Base-by-base conservation (phyloP, 1,140 invertebrate genomes). In the Stenopsyche tienmushanensis region DNA sequence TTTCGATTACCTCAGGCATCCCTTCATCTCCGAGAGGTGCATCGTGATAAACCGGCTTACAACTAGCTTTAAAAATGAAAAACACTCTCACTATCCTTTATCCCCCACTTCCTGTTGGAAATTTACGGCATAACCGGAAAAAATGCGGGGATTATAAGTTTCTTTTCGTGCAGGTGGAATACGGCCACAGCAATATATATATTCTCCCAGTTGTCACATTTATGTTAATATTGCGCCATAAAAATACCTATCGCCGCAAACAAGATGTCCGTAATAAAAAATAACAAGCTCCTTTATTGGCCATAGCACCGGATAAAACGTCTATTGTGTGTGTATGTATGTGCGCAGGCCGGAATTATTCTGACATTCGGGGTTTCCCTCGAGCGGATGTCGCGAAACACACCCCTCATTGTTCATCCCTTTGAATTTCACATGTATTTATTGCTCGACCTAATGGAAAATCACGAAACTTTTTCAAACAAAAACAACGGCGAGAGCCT, bases 231-330 rank as follows among this genome's bases (percentile, higher is more conserved):
- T 64, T 53, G 24, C 52, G 29, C 57, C 66, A 64, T 69, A 65
- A 69, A 65, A 69, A 69, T 69, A 64, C 49, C 62, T 64, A 54
- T 65, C 55, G 66, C 44, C 55, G 41, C 66, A 64, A 65, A 69
- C 62, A 69, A 69, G 66, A 65, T 69, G 66, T 65, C 66, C 55
- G 24, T 60, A 60, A 69, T 69, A 69, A 69, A 69, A 69, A 62
- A 65, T 69, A 69, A 69, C 66, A 69, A 69, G 66, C 66, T 47
- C 62, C 44, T 62, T 65, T 69, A 69, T 64, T 65, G 66, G 49
- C 49, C 44, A 54, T 65, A 34, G 41, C 47, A 21, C 34, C 49
- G 62, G 66, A 69, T 69, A 65, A 69, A 47, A 41, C 62, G 55
- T 54, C 53, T n/a, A 17, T 60, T 57, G 15, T 20, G 29, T 13